Evolutionary conservation across 2,113 vertebrate genomes (phyloP).

Genomic region (Gnathochromis pfefferi): DNA sequence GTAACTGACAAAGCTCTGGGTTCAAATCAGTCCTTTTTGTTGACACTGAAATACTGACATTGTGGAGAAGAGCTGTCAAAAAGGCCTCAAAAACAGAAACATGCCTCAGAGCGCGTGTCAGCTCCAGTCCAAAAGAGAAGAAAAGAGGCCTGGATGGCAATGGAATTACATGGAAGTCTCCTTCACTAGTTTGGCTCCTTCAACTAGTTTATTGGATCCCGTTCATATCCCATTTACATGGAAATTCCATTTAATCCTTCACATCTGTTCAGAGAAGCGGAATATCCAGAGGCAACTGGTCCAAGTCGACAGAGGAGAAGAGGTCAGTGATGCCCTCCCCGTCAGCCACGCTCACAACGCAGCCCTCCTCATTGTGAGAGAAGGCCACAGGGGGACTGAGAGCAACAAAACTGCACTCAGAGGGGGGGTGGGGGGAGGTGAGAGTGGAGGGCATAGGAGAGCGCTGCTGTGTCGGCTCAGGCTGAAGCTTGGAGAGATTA

Average conservation of each 20-base stretch:
- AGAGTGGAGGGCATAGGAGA: conserved; percentile 67
- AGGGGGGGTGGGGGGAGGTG: conserved; percentile 71
- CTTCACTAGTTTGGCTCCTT: neutral
- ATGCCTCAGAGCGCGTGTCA: neutral
- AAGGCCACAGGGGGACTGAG: conserved; percentile 79
- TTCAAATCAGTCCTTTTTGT: neutral
- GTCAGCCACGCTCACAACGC: conserved; percentile 78
- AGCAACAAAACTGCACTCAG: conserved; percentile 79
- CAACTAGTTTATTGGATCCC: neutral
- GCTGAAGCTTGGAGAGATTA: neutral
- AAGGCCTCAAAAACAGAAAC: neutral
- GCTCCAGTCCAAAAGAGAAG: neutral
- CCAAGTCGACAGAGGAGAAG: conserved; percentile 81
- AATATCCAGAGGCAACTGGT: conserved; percentile 75
- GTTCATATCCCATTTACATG: neutral
- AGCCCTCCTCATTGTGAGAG: conserved; percentile 79
- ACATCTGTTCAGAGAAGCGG: conserved; percentile 72
- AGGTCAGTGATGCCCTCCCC: conserved; percentile 85
- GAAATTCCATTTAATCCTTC: neutral
- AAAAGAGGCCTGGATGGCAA: neutral
- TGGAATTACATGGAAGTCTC: neutral
- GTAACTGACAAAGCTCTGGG: neutral
- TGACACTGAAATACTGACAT: neutral
- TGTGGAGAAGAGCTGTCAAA: neutral
- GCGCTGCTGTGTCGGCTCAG: conserved; percentile 59